phyloP scores from a whole-genome alignment of 2,113 vertebrate genomes.

The Sinocyclocheilus anshuiensis region DNA sequence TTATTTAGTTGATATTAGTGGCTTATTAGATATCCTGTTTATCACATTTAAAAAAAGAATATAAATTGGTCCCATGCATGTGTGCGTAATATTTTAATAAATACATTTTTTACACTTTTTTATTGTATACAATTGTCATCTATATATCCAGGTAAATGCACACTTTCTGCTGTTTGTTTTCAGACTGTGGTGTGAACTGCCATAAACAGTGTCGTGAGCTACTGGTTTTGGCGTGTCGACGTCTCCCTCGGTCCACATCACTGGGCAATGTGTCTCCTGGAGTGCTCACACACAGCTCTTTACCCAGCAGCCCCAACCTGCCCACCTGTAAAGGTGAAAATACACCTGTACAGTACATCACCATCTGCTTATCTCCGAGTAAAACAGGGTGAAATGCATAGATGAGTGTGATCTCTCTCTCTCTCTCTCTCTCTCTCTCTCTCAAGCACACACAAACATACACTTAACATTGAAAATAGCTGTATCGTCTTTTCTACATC shows the following conservation, averaged over 20 bases:
- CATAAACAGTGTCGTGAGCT: slow-evolving; percentile 97
- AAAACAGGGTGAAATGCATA: neutral
- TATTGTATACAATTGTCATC: no score
- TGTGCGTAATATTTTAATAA: neutral
- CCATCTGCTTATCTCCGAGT: neutral
- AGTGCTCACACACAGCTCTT: slow-evolving; percentile 80
- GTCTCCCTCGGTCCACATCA: slow-evolving; percentile 83
- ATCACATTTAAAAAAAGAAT: neutral
- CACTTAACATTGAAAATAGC: neutral
- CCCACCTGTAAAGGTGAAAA: slow-evolving; percentile 79
- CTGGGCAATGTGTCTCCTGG: slow-evolving; percentile 73
- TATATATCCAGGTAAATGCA: neutral
- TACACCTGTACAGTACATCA: neutral
- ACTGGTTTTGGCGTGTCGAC: slow-evolving; percentile 91
- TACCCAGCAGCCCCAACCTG: slow-evolving; percentile 89
- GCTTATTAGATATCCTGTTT: neutral
- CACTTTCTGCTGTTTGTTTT: slow-evolving; percentile 18
- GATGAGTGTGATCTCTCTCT: neutral
- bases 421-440: neutral
- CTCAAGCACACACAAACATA: neutral
- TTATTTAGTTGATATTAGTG: neutral
- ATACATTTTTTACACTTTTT: neutral
- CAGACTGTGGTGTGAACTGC: slow-evolving; percentile 96
- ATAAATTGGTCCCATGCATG: neutral
- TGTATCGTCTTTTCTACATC: no score